Evolutionary conservation across 2,113 vertebrate genomes (phyloP).

Genomic region (Malaclemys terrapin): DNA sequence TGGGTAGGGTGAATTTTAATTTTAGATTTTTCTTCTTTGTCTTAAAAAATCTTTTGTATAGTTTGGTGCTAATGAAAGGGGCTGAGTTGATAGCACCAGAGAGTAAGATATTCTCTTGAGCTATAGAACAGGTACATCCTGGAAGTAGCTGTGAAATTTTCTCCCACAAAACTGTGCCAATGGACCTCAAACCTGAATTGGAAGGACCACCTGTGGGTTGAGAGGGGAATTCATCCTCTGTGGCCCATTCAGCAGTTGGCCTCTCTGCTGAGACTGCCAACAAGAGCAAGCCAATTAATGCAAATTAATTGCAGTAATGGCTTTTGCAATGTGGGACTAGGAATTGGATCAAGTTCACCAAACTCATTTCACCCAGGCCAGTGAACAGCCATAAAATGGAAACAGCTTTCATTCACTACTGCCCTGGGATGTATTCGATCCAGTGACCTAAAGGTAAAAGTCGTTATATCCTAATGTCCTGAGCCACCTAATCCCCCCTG

Average conservation of each 20-base stretch:
- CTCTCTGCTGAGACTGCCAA: conserved; percentile 12
- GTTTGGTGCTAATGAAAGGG: neutral
- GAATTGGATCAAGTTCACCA: conserved; percentile 42
- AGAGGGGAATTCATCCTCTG: conserved; percentile 50
- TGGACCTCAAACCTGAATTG: conserved; percentile 12
- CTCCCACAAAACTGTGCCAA: neutral
- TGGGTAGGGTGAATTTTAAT: neutral
- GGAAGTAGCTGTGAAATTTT: neutral
- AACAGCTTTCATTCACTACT: conserved; percentile 23
- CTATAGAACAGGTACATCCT: neutral
- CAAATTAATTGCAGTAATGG: conserved; percentile 48
- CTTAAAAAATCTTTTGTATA: neutral
- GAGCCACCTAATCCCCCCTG: neutral
- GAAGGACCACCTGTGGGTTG: conserved; percentile 28
- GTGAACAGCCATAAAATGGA: conserved; percentile 56
- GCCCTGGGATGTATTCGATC: conserved; percentile 21
- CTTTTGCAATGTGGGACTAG: conserved; percentile 50
- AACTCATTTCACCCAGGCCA: conserved; percentile 36
- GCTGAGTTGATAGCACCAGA: neutral
- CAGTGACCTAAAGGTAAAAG: conserved; percentile 35
- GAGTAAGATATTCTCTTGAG: neutral
- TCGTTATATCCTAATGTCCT: neutral
- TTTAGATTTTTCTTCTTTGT: neutral
- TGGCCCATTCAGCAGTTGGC: conserved; percentile 42
- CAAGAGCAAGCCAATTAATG: conserved; percentile 51